A percentile compares a stretch with the other conserved stretches of the same genome.
These are phyloP conservation scores for Montipora sp. DNA, from an alignment of 64 coral and sea anemone genomes.

Conservation along the genomic window DNA sequence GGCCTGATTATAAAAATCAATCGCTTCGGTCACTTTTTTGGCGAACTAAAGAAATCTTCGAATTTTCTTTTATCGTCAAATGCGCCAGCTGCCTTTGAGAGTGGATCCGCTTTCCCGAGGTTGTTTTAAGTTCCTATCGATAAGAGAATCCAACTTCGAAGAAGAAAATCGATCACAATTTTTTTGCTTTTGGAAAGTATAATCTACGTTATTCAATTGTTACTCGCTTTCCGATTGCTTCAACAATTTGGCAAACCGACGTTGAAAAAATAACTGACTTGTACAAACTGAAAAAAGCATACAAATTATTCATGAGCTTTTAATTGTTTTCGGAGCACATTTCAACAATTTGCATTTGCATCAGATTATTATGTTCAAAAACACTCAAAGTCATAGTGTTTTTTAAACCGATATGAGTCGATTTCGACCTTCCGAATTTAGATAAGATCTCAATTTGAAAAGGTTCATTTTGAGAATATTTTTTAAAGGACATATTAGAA, in stretches of 20 bases:
- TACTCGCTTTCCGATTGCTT: too few species aligned
- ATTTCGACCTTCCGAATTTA: too few species aligned
- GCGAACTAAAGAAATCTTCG: not conserved
- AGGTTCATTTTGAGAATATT: too few species aligned
- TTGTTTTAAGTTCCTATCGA: not conserved
- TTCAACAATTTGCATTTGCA: conserved; percentile 27
- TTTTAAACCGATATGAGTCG: too few species aligned
- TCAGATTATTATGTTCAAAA: not conserved
- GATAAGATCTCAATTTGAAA: too few species aligned
- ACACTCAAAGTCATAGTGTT: too few species aligned
- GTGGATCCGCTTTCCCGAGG: not conserved
- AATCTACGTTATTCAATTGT: too few species aligned
- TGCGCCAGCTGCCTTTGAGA: not conserved
- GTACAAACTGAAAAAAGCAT: not conserved
- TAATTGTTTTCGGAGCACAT: conserved; percentile 22
- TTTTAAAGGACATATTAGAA: too few species aligned
- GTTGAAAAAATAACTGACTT: not conserved
- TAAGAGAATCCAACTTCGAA: not conserved
- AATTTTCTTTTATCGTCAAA: not conserved
- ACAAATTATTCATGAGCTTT: conserved; percentile 50
- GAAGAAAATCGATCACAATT: too few species aligned
- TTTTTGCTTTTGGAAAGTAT: too few species aligned
- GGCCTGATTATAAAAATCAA: not conserved
- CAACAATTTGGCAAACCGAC: not conserved
- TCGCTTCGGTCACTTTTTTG: not conserved